Conservation (phyloP, 2,888 invertebrate genomes). For the Formica aserva region DNA sequence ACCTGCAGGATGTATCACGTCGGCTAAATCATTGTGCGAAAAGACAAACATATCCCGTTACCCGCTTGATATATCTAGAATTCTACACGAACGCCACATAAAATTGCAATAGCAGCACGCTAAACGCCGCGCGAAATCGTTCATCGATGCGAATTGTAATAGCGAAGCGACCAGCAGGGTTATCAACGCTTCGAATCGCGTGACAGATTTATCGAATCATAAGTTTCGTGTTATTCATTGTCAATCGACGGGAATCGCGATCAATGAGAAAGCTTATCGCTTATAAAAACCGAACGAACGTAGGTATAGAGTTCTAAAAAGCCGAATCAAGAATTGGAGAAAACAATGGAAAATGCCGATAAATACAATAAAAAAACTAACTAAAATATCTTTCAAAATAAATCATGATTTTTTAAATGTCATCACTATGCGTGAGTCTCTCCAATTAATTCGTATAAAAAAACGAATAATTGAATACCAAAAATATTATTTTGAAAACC, state of each 20-base stretch:
- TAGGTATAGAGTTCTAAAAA: neutral
- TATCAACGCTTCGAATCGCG: constrained; percentile 33
- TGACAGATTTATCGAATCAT: constrained; percentile 29
- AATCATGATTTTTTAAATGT: neutral
- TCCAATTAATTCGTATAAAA: neutral
- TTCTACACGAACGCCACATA: constrained; percentile 29
- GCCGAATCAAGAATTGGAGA: neutral
- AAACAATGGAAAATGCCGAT: neutral
- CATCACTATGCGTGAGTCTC: neutral
- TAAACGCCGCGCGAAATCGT: constrained; percentile 26
- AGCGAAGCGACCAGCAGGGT: constrained; percentile 9
- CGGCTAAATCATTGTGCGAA: constrained; percentile 21
- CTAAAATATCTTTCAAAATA: neutral
- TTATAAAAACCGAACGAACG: neutral
- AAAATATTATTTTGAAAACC: neutral
- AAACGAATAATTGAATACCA: neutral
- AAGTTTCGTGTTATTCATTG: constrained; percentile 11
- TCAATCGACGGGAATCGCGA: neutral
- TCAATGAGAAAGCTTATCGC: neutral
- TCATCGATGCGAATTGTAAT: constrained; percentile 27
- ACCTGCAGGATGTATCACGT: neutral
- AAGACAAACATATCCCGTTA: constrained; percentile 29
- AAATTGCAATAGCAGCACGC: constrained; percentile 16
- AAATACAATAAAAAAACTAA: neutral
- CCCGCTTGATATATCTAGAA: constrained; percentile 23